Evolutionary conservation across 2,888 invertebrate species (phyloP).

Genomic region (Tineola bisselliella): DNA sequence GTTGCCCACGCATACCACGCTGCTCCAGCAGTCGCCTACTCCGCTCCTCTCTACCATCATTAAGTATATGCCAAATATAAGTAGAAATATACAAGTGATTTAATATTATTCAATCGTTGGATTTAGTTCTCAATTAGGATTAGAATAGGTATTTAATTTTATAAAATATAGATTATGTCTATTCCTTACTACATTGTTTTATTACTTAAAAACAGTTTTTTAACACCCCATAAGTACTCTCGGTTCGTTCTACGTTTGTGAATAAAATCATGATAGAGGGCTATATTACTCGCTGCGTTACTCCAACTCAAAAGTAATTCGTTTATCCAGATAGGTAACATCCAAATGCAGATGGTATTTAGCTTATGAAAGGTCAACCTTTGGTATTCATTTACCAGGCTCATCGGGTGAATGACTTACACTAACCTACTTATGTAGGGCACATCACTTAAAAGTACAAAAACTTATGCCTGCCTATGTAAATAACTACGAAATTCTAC

Average conservation of each 20-base stretch:
- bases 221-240: too few relatives aligned
- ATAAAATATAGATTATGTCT: neutral
- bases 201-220: neutral
- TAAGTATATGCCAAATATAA: constrained; percentile 41
- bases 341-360: neutral
- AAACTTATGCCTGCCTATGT: too few relatives aligned
- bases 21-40: constrained; percentile 16
- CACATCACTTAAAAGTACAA: neutral
- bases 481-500: too few relatives aligned
- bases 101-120: constrained; percentile 17
- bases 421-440: neutral
- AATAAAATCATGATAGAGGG: too few relatives aligned
- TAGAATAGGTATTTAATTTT: constrained; percentile 24
- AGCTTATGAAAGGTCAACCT: neutral
- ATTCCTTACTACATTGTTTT: neutral
- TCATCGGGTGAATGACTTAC: neutral
- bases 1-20: constrained; percentile 20
- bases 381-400: neutral
- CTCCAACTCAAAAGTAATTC: neutral
- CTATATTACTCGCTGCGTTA: too few relatives aligned
- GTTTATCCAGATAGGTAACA: neutral
- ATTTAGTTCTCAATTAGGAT: constrained; percentile 21
- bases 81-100: constrained; percentile 17
- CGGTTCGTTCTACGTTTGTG: too few relatives aligned
- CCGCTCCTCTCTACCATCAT: constrained; percentile 31